Percentiles rank a stretch among this genome's conserved stretches.
Conservation (phyloP, 2,113 vertebrate genomes). For the Oostethus manadensis region DNA sequence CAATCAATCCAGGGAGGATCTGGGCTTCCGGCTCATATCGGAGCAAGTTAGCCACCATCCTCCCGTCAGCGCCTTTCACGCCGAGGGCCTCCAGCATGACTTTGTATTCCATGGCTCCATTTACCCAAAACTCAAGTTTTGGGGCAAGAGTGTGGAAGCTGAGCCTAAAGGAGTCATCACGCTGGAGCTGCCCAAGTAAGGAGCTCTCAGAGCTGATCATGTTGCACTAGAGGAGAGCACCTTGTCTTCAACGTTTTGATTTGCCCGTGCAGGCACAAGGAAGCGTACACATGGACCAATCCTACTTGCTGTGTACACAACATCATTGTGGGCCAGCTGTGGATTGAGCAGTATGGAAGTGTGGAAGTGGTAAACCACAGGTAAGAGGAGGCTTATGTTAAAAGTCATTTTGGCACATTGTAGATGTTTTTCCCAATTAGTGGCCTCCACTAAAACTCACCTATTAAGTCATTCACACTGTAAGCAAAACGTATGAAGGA, state of each 20-base stretch:
- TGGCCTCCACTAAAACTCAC: no score
- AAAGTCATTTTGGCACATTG: background rate
- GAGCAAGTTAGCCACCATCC: constrained; percentile 99
- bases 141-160: constrained; percentile 97
- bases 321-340: constrained; percentile 97
- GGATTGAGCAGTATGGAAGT: constrained; percentile 96
- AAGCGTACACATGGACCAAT: constrained; percentile 97
- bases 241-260: background rate
- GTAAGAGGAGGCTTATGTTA: constrained; percentile 61
- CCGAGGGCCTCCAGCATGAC: constrained; percentile 88
- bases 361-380: constrained; percentile 94
- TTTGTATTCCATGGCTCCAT: constrained; percentile 98
- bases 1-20: constrained; percentile 82
- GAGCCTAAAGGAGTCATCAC: constrained; percentile 95
- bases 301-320: constrained; percentile 98
- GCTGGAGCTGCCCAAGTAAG: constrained; percentile 94
- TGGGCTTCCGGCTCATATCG: constrained; percentile 92
- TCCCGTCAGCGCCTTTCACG: constrained; percentile 93
- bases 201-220: constrained; percentile 6
- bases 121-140: constrained; percentile 98
- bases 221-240: background rate
- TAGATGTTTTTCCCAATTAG: no score
- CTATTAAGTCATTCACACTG: no score
- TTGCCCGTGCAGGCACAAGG: constrained; percentile 74
- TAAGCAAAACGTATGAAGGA: no score